Base-by-base conservation (phyloP, 1,140 invertebrate species). In the Phthorimaea operculella region DNA sequence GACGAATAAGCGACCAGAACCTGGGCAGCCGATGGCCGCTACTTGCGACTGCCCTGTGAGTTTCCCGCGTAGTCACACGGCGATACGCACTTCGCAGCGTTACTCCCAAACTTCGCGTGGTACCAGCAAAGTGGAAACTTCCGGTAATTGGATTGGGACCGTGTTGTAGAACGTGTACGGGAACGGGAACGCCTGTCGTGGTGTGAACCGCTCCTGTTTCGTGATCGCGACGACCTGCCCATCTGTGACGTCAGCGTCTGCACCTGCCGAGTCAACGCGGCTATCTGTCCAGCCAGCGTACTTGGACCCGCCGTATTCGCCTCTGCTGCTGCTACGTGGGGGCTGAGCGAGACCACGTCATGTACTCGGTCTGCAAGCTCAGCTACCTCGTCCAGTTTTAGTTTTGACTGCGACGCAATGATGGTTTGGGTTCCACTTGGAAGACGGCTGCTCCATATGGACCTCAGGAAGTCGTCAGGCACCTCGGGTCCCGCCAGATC, bases 381-480 rank as follows among this genome's bases (percentile, higher is more conserved):
- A 1, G 42, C 52, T 4, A 54, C 3, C 2, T 12, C 47, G n/a
- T 51, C 33, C 28, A 59, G 47, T 2, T 16, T 1, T 2, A 8
- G 1, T 3, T 54, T 17, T 1, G 42, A 1, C 17, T 55, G 53
- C 8, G 39, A 39, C 11, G 47, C 47, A 7, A 55, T 9, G 7
- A 54, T 33, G 1, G 51, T 33, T 14, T 54, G 57, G 0, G 34
- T 39, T 11, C 54, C 44, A 7, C 52, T 33, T 6, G 55, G 55
- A 44, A 57, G 49, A 7, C 50, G 18, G 28, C 39, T 57, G 21
- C 21, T 33, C 55, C 55, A 57, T n/a, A 57, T 44, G 6, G 34
- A 33, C 3, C 42, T 15, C 7, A 57, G 28, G 11, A 57, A 33
- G 10, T 57, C 51, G 9, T 52, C 50, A 7, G 49, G 49, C 18